A percentile compares a stretch with the other conserved stretches of the same genome.
Conservation (phyloP, 2,888 invertebrate species). For the Sinotaia quadrata region DNA sequence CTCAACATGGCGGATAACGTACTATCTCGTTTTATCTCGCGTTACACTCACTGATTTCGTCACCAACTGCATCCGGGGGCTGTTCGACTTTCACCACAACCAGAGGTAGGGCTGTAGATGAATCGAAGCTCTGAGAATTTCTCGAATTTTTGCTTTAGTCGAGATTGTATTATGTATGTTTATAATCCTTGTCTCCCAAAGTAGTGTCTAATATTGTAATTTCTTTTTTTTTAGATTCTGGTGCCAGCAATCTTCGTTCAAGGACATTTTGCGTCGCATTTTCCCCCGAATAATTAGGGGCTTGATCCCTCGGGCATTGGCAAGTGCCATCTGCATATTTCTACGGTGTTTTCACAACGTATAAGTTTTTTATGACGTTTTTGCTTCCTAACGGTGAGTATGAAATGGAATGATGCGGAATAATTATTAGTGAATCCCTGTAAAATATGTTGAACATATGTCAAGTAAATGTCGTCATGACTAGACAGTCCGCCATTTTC, state of each 20-base stretch:
- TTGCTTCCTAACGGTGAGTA: constrained; percentile 61
- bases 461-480: constrained; percentile 23
- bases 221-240: constrained; percentile 30
- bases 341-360: constrained; percentile 27
- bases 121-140: no score
- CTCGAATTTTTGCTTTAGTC: no score
- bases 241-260: constrained; percentile 22
- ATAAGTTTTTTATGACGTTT: constrained; percentile 67
- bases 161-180: no score
- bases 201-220: no score
- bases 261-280: constrained; percentile 32
- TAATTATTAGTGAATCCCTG: background rate
- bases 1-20: constrained; percentile 49
- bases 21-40: constrained; percentile 42
- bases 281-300: constrained; percentile 14
- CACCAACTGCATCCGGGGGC: background rate
- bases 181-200: no score
- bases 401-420: background rate
- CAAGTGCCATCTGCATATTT: constrained; percentile 12
- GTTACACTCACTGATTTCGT: constrained; percentile 17
- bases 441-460: background rate
- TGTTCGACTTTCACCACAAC: background rate
- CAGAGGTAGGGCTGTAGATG: background rate
- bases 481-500: constrained; percentile 35
- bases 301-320: constrained; percentile 15